Conservation (phyloP, 2,797 vertebrate genomes). For the Myripristis jacobus region DNA sequence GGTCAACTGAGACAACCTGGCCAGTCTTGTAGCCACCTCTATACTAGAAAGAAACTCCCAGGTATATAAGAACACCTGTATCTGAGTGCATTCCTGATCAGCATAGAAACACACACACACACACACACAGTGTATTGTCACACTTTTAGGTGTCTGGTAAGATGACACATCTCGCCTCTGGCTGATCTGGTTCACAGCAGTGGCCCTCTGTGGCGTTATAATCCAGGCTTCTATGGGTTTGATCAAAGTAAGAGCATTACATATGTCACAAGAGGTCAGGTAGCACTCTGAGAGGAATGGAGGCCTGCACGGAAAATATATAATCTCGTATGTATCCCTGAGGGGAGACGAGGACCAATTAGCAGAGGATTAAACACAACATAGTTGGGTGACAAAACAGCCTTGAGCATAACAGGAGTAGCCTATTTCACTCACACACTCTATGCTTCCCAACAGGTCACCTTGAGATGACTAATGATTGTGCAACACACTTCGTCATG, state of each 20-base stretch:
- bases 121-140: slow-evolving; percentile 9
- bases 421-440: neutral
- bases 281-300: slow-evolving; percentile 81
- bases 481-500: neutral
- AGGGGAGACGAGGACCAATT: slow-evolving; percentile 46
- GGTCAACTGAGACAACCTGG: no score
- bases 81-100: no score
- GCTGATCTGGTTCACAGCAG: slow-evolving; percentile 80
- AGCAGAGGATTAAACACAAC: slow-evolving; percentile 46
- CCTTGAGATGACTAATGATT: neutral
- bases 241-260: slow-evolving; percentile 88
- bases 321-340: slow-evolving; percentile 73
- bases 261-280: slow-evolving; percentile 85
- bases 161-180: slow-evolving; percentile 79
- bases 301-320: slow-evolving; percentile 77
- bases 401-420: neutral
- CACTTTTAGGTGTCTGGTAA: slow-evolving; percentile 57
- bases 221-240: slow-evolving; percentile 72
- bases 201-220: slow-evolving; percentile 85
- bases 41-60: no score
- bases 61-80: no score
- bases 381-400: slow-evolving; percentile 40
- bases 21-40: no score
- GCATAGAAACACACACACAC: no score
- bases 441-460: slow-evolving; percentile 15